These are phyloP conservation scores for Gadus macrocephalus DNA, from an alignment of 2,113 vertebrate genomes.

Conservation along the genomic window DNA sequence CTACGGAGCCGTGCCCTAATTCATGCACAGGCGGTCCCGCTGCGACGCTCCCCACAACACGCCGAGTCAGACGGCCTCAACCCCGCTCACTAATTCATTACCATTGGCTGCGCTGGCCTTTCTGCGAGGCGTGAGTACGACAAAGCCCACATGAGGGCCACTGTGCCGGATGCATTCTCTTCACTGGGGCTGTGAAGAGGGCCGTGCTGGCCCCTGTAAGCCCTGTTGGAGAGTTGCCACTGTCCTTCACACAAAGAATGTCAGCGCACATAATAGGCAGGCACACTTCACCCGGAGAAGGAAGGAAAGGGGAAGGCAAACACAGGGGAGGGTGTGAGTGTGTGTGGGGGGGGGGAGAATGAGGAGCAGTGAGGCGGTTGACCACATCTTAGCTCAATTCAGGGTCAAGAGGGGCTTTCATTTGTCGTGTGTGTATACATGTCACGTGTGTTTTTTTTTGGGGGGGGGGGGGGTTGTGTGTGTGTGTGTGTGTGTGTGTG, in stretches of 20 bases:
- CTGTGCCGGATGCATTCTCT: constrained; percentile 64
- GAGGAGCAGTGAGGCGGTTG: constrained; percentile 30
- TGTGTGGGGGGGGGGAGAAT: constrained; percentile 13
- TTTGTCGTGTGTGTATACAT: background rate
- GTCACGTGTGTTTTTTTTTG: too few species aligned
- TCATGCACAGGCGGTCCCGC: constrained; percentile 64
- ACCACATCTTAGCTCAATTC: constrained; percentile 29
- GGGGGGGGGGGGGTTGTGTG: too few species aligned
- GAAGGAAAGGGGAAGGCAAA: constrained; percentile 20
- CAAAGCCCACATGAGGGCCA: constrained; percentile 67
- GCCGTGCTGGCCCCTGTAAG: constrained; percentile 65
- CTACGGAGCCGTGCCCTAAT: constrained; percentile 63
- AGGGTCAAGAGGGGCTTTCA: constrained; percentile 16
- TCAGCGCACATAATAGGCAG: constrained; percentile 62
- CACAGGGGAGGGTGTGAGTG: too few species aligned
- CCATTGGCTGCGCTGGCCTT: constrained; percentile 78
- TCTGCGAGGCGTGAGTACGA: constrained; percentile 74
- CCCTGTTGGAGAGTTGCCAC: constrained; percentile 72
- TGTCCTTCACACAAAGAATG: constrained; percentile 79
- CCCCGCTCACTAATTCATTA: constrained; percentile 79
- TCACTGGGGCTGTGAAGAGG: constrained; percentile 76
- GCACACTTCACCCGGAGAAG: constrained; percentile 34
- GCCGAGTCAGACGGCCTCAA: constrained; percentile 59
- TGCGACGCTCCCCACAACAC: constrained; percentile 76
- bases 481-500: too few species aligned